Evolutionary conservation across 1,140 invertebrate species (phyloP), one percentile per base, ranked within the genome.

Genomic region (Pseudomyrmex pallidus): DNA sequence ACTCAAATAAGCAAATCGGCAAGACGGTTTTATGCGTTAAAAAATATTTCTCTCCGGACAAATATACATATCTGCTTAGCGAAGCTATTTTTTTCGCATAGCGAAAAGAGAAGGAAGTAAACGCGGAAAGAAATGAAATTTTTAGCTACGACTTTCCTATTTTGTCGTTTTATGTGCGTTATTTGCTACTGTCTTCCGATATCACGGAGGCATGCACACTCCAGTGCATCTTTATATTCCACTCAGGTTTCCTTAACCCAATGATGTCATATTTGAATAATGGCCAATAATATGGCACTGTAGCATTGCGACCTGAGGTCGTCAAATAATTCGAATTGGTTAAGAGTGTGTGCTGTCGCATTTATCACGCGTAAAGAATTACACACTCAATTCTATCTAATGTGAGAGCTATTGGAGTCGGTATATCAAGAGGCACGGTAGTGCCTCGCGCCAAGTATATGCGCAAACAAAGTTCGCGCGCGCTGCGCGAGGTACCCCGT

Each of bases 291-390:
- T n/a, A n/a, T n/a, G n/a, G n/a, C n/a, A n/a, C n/a, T n/a, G n/a
- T n/a, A n/a, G n/a, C n/a, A n/a, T n/a, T n/a, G n/a, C n/a, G n/a
- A n/a, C n/a, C n/a, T n/a, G n/a, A n/a, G n/a, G n/a, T n/a, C n/a
- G n/a, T n/a, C n/a, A n/a, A n/a, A n/a, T n/a, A n/a, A n/a, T n/a
- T n/a, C n/a, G n/a, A n/a, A n/a, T n/a, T n/a, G n/a, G n/a, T n/a
- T n/a, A 35, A 35, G 35, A 35, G 4, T 17, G n/a, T 8, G 0
- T 35, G 15, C 48, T 54, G 46, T 15, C 22, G 12, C 25, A 54
- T 77, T 56, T n/a, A 77, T 77, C 62, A 44, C n/a, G 44, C 44
- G 15, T 13, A 25, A 70, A 70, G 8, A 72, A 80, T 72, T 72
- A 50, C 20, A 20, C 50, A 46, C 17, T 64, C 56, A 59, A n/a